Conservation (phyloP, 2,113 vertebrate species). For the Henicopernis longicauda region DNA sequence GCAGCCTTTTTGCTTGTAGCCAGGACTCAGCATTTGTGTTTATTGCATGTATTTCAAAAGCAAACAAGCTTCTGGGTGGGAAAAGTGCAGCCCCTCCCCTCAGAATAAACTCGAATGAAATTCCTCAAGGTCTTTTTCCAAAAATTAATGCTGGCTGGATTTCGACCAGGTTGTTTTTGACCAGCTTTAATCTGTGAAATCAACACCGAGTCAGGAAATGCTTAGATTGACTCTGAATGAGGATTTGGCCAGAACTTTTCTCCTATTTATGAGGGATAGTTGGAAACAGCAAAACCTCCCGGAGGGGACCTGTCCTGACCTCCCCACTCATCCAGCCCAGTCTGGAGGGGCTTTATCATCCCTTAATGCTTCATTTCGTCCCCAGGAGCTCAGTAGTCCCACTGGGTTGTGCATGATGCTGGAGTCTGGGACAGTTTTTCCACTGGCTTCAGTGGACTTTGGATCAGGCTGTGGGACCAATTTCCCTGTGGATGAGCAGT, state of each 20-base stretch:
- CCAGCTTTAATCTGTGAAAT: constrained; percentile 59
- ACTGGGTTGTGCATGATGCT: fast-evolving
- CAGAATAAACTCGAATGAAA: background rate
- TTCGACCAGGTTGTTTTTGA: constrained; percentile 31
- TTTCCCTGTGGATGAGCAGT: background rate
- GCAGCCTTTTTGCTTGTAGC: background rate
- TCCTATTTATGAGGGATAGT: background rate
- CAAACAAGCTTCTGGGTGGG: constrained; percentile 26
- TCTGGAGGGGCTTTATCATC: background rate
- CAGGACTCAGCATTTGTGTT: background rate
- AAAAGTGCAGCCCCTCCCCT: background rate
- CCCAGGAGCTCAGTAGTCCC: background rate
- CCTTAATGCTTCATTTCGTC: background rate
- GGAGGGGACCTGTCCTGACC: background rate
- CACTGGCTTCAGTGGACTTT: background rate
- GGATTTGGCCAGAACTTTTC: background rate
- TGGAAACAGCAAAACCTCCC: background rate
- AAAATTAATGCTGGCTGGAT: constrained; percentile 34
- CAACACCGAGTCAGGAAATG: constrained; percentile 60
- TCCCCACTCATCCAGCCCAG: background rate
- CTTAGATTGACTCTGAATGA: constrained; percentile 35
- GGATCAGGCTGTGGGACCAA: background rate
- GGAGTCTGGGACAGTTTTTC: background rate
- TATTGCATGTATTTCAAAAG: background rate
- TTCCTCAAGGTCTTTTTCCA: constrained; percentile 30